Evolutionary conservation across 2,888 invertebrate species (phyloP).

Genomic region (Cephus pulcher): DNA sequence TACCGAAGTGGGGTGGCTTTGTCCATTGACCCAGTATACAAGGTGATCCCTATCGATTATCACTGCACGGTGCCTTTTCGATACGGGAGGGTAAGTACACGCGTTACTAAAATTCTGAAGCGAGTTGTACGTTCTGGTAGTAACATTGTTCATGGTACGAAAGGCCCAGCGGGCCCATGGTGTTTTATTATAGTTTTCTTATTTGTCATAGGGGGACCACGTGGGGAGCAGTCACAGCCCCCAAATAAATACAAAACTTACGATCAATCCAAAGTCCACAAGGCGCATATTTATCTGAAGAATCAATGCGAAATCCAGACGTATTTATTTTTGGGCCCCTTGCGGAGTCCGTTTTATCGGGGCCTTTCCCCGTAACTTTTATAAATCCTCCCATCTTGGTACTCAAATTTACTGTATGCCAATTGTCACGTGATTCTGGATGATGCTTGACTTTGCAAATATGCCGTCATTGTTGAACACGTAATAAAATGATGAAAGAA

Average conservation of each 20-base stretch:
- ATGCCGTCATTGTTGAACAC: background rate
- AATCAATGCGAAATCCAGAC: background rate
- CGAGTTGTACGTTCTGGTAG: background rate
- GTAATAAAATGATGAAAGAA: background rate
- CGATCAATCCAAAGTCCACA: slow-evolving; percentile 8
- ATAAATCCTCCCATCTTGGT: background rate
- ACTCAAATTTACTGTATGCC: background rate
- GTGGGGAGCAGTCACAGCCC: slow-evolving; percentile 9
- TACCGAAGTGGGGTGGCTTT: background rate
- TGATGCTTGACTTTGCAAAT: background rate
- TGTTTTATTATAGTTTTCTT: background rate
- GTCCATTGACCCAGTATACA: background rate
- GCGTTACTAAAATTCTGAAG: background rate
- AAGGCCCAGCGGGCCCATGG: background rate
- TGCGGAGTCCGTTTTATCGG: background rate
- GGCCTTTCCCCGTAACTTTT: background rate
- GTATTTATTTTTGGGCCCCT: background rate
- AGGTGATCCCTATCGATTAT: background rate
- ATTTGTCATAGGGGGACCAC: background rate
- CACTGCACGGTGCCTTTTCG: background rate
- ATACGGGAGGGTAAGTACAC: background rate
- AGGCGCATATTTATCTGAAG: background rate
- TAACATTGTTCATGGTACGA: background rate
- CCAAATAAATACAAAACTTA: slow-evolving; percentile 25
- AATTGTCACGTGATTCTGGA: background rate